Base-by-base conservation (phyloP, 1,140 invertebrate genomes). In the Neuroterus valhalla region DNA sequence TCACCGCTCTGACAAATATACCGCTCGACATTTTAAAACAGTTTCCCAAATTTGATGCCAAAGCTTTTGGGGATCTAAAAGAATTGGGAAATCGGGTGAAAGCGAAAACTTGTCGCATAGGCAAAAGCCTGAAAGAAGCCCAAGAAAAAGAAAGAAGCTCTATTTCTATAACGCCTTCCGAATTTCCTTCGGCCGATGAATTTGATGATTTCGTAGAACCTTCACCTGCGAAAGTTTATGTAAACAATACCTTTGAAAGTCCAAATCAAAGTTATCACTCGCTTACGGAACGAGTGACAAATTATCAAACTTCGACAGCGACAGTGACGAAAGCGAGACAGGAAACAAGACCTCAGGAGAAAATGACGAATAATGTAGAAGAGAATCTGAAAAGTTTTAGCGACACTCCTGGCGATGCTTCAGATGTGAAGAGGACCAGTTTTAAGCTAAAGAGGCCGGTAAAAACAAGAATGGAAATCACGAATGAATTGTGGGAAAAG, bases 381-480 rank as follows among this genome's bases (percentile, higher is more conserved):
- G 26, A 72, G 10, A 43, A 48, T 1, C 19, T 6, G 19, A 38
- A 15, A 23, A 70, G 31, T 5, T 5, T n/a, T 10, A 48, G 12
- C 10, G 45, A 4, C 15, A 17, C 23, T 12, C 2, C 67, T 8
- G 12, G 23, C 14, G n/a, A 74, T 2, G 71, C 74, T 5, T 48
- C 44, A 12, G 23, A 46, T 14, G 50, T 14, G 15, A 81, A 77
- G 66, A 84, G 81, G 23, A 74, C 82, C 44, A 74, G 66, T 42
- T 88, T 88, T 70, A 81, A 85, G 68, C 74, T 88, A 12, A 87
- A 87, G 68, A 81, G 82, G 68, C 87, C 87, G 19, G 72, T 87
- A 1, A 81, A 85, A 70, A 84, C 86, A 21, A 78, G 79, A 66
- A 70, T 88, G 42, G 31, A 78, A 42, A 55, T 82, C 19, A 84